phyloP scores from a whole-genome alignment of 2,113 vertebrate species.

The Budorcas taxicolor region DNA sequence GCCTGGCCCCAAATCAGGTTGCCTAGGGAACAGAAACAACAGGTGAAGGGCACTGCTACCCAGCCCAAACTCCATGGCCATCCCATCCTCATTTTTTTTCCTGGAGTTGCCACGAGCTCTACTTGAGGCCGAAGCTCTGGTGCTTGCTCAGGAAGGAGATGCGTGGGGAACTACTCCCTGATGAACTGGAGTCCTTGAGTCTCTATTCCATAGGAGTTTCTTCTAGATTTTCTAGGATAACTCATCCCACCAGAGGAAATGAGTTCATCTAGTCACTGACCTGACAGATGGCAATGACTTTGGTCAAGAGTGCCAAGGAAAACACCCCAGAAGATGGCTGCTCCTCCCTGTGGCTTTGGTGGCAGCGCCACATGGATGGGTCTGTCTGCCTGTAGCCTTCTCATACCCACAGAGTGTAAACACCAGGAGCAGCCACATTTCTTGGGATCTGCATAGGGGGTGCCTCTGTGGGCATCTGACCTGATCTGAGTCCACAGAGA shows the following conservation, averaged over 20 bases:
- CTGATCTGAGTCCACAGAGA: background rate
- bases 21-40: background rate
- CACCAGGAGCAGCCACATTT: background rate
- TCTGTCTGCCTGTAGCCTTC: background rate
- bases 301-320: background rate
- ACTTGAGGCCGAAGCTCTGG: background rate
- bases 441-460: background rate
- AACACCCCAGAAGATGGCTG: background rate
- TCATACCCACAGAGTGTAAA: background rate
- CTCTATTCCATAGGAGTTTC: background rate
- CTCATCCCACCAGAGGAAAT: background rate
- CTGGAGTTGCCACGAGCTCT: background rate
- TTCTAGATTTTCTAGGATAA: conserved; percentile 16
- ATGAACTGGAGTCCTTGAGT: background rate
- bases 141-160: conserved; percentile 11
- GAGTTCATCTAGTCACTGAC: conserved; percentile 8
- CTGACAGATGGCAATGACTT: background rate
- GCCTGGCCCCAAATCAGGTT: background rate
- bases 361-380: background rate
- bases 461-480: background rate
- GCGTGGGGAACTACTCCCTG: background rate
- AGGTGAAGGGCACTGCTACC: background rate
- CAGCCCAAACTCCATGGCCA: background rate
- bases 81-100: background rate
- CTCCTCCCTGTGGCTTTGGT: background rate